Evolutionary conservation across 2,888 invertebrate genomes (phyloP), one percentile per base, ranked within the genome.

Genomic region (Acronicta aceris): DNA sequence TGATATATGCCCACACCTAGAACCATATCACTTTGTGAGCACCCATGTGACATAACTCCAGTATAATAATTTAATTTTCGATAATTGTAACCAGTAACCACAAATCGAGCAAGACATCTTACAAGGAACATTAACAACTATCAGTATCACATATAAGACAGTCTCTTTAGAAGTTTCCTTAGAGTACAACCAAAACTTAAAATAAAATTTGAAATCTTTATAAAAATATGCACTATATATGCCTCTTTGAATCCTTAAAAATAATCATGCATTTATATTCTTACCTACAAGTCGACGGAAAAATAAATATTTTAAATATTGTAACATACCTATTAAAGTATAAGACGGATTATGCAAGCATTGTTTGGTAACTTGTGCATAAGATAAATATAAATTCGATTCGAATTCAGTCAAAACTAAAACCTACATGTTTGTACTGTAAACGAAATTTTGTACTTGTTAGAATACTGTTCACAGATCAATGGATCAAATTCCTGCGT

Each of bases 71-170:
- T 71, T 59, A 74, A 25, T 55, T 59, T 70, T 71, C 57, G 75
- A 75, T 64, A 48, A 63, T 72, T 64, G 70, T 70, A 72, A n/a
- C 65, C 50, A 74, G 58, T 56, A 74, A 69, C 71, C 45, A 63
- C 60, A 68, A 64, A 74, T 45, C 59, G 40, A 78, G 71, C 61
- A 77, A 78, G 74, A 74, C 54, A 69, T 79, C 76, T 74, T 76
- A 73, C 73, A 81, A 82, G 82, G 75, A 83, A 84, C 80, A 82
- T 82, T 82, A 78, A 83, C 78, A 81, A 83, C 85, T 82, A 87
- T 83, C 84, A 84, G 85, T 89, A 89, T 89, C 89, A 89, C 89
- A 89, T 86, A 79, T 79, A 82, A 81, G 84, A 88, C 89, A 89
- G 89, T 89, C 89, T 88, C 86, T 77, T 84, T 82, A 83, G 76